These are phyloP conservation scores for Probaryconus sp. DNA, from an alignment of 1,140 invertebrate genomes.

Conservation along the genomic window DNA sequence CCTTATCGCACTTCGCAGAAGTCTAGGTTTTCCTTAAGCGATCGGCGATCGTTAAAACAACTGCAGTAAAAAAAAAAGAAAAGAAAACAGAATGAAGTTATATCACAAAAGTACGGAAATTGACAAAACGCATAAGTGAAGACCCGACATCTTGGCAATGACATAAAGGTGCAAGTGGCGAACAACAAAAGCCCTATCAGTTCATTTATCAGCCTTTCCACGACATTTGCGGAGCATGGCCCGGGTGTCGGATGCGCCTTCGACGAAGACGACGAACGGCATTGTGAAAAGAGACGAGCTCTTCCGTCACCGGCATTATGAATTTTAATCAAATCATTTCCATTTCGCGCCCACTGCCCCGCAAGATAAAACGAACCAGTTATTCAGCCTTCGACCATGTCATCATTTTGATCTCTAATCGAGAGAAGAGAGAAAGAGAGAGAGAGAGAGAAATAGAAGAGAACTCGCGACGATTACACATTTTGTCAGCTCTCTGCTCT, in stretches of 20 bases:
- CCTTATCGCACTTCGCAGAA: conserved; percentile 21
- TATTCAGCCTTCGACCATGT: conserved; percentile 44
- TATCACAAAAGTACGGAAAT: conserved; percentile 14
- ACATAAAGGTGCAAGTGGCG: conserved; percentile 70
- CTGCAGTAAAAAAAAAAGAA: conserved; percentile 19
- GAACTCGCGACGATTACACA: conserved; percentile 52
- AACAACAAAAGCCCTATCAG: conserved; percentile 74
- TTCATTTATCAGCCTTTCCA: conserved; percentile 77
- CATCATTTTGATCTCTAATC: conserved; percentile 55
- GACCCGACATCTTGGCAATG: conserved; percentile 41
- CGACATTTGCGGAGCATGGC: conserved; percentile 23
- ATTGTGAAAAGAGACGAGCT: conserved; percentile 64
- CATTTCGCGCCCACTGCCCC: conserved; percentile 55
- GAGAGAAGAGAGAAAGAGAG: conserved; percentile 29
- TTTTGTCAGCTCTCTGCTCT: conserved; percentile 48
- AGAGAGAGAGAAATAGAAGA: conserved; percentile 24
- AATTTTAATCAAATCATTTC: conserved; percentile 77
- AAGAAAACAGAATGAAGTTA: conserved; percentile 3
- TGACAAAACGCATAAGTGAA: conserved; percentile 46
- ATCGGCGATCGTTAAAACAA: conserved; percentile 26
- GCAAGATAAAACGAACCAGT: conserved; percentile 52
- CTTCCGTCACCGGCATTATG: conserved; percentile 72
- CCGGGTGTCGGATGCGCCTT: conserved; percentile 59
- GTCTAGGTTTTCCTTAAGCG: conserved; percentile 5
- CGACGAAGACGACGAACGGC: conserved; percentile 59